Evolutionary conservation across 2,888 invertebrate genomes (phyloP).

Genomic region (Calliscelio sp.): DNA sequence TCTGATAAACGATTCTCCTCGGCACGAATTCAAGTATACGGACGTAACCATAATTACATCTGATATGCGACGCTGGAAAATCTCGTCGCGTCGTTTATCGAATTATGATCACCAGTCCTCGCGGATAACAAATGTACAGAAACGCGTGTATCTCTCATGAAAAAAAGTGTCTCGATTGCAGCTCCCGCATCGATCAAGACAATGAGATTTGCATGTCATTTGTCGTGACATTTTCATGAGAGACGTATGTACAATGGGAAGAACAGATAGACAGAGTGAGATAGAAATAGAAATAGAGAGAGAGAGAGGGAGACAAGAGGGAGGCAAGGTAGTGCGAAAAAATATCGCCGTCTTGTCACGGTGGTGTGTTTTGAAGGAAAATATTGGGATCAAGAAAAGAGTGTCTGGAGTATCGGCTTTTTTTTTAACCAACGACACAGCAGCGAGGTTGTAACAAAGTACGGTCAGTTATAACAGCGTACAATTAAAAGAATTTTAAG

Average conservation of each 20-base stretch:
- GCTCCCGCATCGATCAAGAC: conserved; percentile 29
- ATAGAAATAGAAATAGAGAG: conserved; percentile 70
- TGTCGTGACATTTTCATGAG: conserved; percentile 50
- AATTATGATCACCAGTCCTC: conserved; percentile 36
- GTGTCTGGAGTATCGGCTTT: conserved; percentile 48
- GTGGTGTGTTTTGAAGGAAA: conserved; percentile 48
- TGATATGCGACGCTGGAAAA: background rate
- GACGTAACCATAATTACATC: conserved; percentile 18
- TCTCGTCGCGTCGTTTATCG: conserved; percentile 5
- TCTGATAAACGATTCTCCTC: conserved; percentile 28
- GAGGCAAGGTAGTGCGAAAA: conserved; percentile 32
- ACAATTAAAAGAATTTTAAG: conserved; percentile 47
- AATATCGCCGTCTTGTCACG: conserved; percentile 50
- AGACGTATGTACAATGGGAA: conserved; percentile 33
- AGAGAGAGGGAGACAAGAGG: conserved; percentile 61
- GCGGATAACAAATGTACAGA: conserved; percentile 35
- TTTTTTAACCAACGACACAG: conserved; percentile 64
- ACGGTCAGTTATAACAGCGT: conserved; percentile 57
- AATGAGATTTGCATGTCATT: conserved; percentile 51
- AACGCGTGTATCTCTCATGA: conserved; percentile 48
- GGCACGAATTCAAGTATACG: background rate
- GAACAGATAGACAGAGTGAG: conserved; percentile 38
- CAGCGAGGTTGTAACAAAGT: conserved; percentile 59
- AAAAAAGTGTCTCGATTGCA: conserved; percentile 39
- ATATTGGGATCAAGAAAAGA: conserved; percentile 37